These are phyloP conservation scores for Fulica atra DNA, from an alignment of 2,113 vertebrate genomes.

Conservation along the genomic window DNA sequence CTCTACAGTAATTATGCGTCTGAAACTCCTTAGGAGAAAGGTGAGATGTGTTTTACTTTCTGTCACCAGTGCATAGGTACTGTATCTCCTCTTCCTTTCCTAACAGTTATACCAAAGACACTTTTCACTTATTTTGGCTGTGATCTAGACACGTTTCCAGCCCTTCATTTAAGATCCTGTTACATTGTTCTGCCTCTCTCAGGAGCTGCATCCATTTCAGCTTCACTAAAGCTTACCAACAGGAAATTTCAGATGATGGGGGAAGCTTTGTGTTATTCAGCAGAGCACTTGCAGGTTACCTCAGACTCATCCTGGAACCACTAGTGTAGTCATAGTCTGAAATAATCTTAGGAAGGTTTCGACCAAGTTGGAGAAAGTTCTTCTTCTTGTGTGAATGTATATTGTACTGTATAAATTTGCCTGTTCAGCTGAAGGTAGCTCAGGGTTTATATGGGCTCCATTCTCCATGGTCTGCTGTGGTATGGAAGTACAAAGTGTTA, in stretches of 20 bases:
- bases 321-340: not conserved
- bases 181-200: not conserved
- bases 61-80: not conserved
- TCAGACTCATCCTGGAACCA: not conserved
- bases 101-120: not conserved
- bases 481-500: rapidly evolving
- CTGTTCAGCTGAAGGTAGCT: not conserved
- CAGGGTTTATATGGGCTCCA: not conserved
- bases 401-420: not conserved
- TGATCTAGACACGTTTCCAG: not conserved
- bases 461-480: no score
- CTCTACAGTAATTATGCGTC: not conserved
- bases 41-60: not conserved
- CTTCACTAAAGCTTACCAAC: not conserved
- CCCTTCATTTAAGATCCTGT: not conserved
- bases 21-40: not conserved
- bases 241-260: not conserved
- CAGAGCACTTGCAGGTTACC: not conserved
- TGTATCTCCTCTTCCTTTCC: not conserved
- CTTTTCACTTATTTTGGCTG: not conserved
- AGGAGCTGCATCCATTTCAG: not conserved
- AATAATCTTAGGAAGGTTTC: not conserved
- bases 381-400: not conserved
- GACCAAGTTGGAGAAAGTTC: not conserved
- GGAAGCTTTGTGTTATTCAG: not conserved